Evolutionary conservation across 2,113 vertebrate species (phyloP).

Genomic region (Erythrocebus patas): DNA sequence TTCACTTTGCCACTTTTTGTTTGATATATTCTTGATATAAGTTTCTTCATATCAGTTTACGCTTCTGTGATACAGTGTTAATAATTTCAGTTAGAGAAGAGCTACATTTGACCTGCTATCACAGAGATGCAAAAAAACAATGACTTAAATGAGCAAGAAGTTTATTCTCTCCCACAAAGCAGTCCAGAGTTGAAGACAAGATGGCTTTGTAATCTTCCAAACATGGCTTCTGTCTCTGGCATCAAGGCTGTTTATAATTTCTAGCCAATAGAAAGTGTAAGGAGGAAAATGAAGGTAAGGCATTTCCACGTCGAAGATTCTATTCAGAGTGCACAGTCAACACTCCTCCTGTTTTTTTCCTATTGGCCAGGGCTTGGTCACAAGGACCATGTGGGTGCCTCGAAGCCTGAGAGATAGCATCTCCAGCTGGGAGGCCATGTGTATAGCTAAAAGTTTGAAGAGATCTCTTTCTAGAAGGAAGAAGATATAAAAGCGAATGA

Average conservation of each 20-base stretch:
- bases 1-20: neutral
- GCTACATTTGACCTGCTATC: neutral
- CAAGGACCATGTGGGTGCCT: accelerated
- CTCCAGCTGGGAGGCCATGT: neutral
- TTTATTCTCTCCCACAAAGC: neutral
- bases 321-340: accelerated
- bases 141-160: neutral
- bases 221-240: neutral
- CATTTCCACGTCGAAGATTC: neutral
- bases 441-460: neutral
- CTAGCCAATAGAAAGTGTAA: neutral
- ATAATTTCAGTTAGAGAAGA: neutral
- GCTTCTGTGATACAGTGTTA: neutral
- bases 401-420: neutral
- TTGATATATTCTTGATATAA: neutral
- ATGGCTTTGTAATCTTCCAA: neutral
- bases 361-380: too few species aligned
- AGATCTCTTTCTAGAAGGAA: neutral
- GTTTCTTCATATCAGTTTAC: too few species aligned
- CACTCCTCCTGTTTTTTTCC: neutral
- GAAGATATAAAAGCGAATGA: neutral
- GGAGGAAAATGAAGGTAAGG: neutral
- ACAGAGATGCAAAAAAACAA: neutral
- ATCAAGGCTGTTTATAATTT: neutral
- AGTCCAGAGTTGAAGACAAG: neutral